Conservation (phyloP, 2,113 vertebrate genomes). For the Tetraodon nigroviridis region DNA sequence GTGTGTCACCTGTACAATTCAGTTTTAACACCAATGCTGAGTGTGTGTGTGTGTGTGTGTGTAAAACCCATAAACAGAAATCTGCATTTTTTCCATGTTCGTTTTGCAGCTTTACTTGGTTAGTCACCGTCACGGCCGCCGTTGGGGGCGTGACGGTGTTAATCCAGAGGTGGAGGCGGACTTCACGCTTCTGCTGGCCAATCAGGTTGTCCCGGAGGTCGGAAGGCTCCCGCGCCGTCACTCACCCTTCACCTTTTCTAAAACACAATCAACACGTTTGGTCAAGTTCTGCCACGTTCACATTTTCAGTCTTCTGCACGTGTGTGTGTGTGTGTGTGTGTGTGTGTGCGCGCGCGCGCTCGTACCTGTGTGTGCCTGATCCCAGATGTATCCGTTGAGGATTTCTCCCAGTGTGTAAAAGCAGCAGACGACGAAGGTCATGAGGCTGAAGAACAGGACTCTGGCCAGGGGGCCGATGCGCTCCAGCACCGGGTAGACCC, state of each 20-base stretch:
- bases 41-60: not conserved
- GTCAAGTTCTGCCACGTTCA: no score
- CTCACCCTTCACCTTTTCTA: slow-evolving; percentile 67
- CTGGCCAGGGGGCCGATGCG: slow-evolving; percentile 81
- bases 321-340: not conserved
- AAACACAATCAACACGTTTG: slow-evolving; percentile 1
- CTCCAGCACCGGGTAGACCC: slow-evolving; percentile 94
- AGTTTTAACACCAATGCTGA: not conserved
- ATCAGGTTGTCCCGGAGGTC: not conserved
- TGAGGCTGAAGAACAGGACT: slow-evolving; percentile 80
- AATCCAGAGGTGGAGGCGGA: slow-evolving; percentile 11
- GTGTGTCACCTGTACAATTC: not conserved
- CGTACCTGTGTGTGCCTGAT: slow-evolving; percentile 74
- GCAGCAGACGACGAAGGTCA: slow-evolving; percentile 77
- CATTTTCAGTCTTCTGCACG: not conserved
- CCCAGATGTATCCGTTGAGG: slow-evolving; percentile 96
- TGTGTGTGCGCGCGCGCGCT: not conserved
- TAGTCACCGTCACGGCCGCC: not conserved
- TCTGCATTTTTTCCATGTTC: not conserved
- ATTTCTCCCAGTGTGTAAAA: slow-evolving; percentile 91
- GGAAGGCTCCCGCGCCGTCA: slow-evolving; percentile 15
- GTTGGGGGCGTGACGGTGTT: slow-evolving; percentile 17
- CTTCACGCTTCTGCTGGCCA: not conserved
- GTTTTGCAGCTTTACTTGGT: slow-evolving; percentile 7
- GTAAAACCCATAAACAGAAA: no score